Conservation (phyloP, 2,888 invertebrate genomes). For the Drosophila paramelanica region DNA sequence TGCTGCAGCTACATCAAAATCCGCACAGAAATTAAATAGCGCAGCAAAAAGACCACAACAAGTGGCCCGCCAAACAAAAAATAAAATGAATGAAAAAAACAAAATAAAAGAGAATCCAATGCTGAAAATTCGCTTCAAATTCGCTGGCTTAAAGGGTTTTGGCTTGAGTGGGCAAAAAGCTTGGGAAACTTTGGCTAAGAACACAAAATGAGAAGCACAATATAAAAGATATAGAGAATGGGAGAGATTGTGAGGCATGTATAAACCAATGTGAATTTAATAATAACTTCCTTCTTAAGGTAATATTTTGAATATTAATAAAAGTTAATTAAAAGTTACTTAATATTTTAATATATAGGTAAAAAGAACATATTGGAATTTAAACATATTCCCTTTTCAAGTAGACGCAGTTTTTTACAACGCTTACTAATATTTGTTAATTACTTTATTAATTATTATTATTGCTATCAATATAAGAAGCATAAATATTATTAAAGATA, state of each 20-base stretch:
- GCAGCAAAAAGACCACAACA: constrained; percentile 61
- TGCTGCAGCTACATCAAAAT: constrained; percentile 66
- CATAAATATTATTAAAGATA: too few species aligned
- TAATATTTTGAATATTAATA: too few species aligned
- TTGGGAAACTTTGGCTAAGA: constrained; percentile 28
- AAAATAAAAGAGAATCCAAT: constrained; percentile 17
- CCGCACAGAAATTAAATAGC: constrained; percentile 60
- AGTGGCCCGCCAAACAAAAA: constrained; percentile 48
- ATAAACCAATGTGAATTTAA: neutral
- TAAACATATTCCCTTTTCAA: too few species aligned
- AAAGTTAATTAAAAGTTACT: too few species aligned
- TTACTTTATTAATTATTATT: too few species aligned
- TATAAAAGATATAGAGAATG: neutral
- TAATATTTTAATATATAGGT: too few species aligned
- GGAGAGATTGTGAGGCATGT: neutral
- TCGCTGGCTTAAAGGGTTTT: constrained; percentile 42
- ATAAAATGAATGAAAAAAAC: constrained; percentile 2
- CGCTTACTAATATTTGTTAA: too few species aligned
- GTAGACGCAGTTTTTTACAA: too few species aligned
- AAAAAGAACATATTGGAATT: too few species aligned
- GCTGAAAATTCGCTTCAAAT: constrained; percentile 34
- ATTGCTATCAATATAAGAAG: too few species aligned
- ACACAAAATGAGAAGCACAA: neutral
- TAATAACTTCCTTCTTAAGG: too few species aligned
- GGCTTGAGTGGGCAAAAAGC: constrained; percentile 32